Base-by-base conservation (phyloP, 2,797 vertebrate species). In the Propithecus deckenii region DNA sequence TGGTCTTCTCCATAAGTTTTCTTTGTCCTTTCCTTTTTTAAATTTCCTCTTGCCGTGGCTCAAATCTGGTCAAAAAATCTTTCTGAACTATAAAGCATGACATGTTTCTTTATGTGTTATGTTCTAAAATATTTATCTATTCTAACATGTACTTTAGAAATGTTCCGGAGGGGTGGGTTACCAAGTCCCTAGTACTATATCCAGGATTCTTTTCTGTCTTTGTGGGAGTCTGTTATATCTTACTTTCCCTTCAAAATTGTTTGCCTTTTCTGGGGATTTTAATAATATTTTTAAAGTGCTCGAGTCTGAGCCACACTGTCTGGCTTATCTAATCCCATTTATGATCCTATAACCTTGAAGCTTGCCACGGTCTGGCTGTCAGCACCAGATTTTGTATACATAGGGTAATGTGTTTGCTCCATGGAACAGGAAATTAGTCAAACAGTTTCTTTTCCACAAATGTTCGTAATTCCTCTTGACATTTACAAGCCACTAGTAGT, bases 391-490 rank as follows among this genome's bases (percentile, higher is more conserved):
- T 96, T 96, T 97, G 78, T 98, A 98, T 98, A 98, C 96, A 94
- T 32, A 89, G 91, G 48, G 15, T 96, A 97, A 97, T 81, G 69
- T 94, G 89, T 97, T 97, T 98, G 98, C 97, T 98, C 94, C 96
- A 90, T 14, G 59, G 97, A 97, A 97, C 98, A 97, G 98, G 98
- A 98, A 98, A 98, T 91, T 91, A 96, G 98, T 97, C 98, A 98
- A 98, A 86, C 93, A 86, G 98, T 98, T 98, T 90, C 93, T 98
- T 98, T 98, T 98, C 97, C 97, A 97, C 98, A 98, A 98, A 98
- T 98, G 98, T 97, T 97, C 98, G 92, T 98, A 98, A 99, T 97
- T 98, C 97, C 98, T 98, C 97, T 92, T 98, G 98, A 99, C 98
- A 97, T 99, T 98, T 98, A 98, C 98, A 98, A 98, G 98, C 94